Conservation (phyloP, 2,888 invertebrate genomes). For the Nowickia ferox region DNA sequence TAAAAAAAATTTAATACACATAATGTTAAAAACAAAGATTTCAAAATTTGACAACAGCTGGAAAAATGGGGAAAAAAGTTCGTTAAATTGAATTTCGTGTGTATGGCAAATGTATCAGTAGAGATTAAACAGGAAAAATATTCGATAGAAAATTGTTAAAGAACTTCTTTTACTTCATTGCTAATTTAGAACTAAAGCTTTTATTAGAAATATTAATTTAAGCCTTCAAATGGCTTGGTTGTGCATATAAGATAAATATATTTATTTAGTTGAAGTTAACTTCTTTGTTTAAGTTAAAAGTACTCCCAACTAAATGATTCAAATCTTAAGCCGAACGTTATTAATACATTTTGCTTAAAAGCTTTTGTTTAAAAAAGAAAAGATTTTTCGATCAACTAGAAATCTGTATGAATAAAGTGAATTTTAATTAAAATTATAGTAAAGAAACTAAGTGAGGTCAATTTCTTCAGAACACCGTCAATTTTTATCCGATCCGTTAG, state of each 20-base stretch:
- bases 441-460: too few relatives aligned
- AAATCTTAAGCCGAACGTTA: slow-evolving; percentile 5
- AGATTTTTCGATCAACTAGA: neutral
- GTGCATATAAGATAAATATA: slow-evolving; percentile 33
- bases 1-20: slow-evolving; percentile 61
- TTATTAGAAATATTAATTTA: slow-evolving; percentile 61
- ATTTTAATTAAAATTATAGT: too few relatives aligned
- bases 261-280: neutral
- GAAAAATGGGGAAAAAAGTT: slow-evolving; percentile 59
- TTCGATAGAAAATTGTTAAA: slow-evolving; percentile 53
- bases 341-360: neutral
- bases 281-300: slow-evolving; percentile 20
- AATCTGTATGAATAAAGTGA: too few relatives aligned
- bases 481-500: too few relatives aligned
- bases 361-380: neutral
- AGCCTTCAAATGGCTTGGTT: slow-evolving; percentile 12
- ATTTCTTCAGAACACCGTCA: too few relatives aligned
- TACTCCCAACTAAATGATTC: slow-evolving; percentile 18
- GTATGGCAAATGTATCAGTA: slow-evolving; percentile 59
- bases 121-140: slow-evolving; percentile 44
- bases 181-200: slow-evolving; percentile 62
- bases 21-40: slow-evolving; percentile 68
- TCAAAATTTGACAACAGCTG: slow-evolving; percentile 66
- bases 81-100: slow-evolving; percentile 71
- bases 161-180: slow-evolving; percentile 36